Base-by-base conservation (phyloP, 2,888 invertebrate genomes). In the Neoscelio sp. region DNA sequence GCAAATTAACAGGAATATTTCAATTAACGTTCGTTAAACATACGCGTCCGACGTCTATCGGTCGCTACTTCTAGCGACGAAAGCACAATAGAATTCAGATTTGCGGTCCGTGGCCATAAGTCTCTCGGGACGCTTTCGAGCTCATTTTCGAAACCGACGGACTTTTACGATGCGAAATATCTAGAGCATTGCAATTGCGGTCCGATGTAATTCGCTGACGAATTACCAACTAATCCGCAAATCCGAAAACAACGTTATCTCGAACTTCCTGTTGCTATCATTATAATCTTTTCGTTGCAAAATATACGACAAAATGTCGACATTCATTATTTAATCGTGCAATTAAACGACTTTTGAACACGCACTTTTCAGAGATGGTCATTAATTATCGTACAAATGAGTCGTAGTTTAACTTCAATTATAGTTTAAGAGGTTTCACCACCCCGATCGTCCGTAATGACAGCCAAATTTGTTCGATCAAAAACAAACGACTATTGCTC, bases 1-100 rank as follows among this genome's bases (percentile, higher is more conserved):
- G 52, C 40, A 28, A 52, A 71, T 71, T 71, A 60, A 58, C 60
- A 35, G 33, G 38, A 52, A 62, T 52, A 73, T 48, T 73, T 64
- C 17, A 48, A 73, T 64, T 56, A 56, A 54, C 56, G 18, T 46
- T 64, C 46, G 18, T 62, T 46, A 58, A 58, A 35, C 52, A 7
- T 13, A 10, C 30, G 8, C 40, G 17, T 17, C 23, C 30, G 12
- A 3, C 13, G 20, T 23, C 40, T 30, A 46, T 48, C 26, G 40
- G 48, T 50, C 30, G 38, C 2, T 33, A 17, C 28, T 58, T 10
- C 10, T 33, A 6, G 56, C 44, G 23, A 17, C 50, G 12, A n/a
- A 7, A 42, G 17, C 50, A 50, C 42, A 50, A 70, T 60, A 26
- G 70, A 42, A 60, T 70, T 70, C 20, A 28, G 70, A 70, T 70